Percentiles rank a stretch among this genome's conserved stretches.
These are phyloP conservation scores for Noturus placidus DNA, from an alignment of 2,113 vertebrate genomes.

Conservation along the genomic window DNA sequence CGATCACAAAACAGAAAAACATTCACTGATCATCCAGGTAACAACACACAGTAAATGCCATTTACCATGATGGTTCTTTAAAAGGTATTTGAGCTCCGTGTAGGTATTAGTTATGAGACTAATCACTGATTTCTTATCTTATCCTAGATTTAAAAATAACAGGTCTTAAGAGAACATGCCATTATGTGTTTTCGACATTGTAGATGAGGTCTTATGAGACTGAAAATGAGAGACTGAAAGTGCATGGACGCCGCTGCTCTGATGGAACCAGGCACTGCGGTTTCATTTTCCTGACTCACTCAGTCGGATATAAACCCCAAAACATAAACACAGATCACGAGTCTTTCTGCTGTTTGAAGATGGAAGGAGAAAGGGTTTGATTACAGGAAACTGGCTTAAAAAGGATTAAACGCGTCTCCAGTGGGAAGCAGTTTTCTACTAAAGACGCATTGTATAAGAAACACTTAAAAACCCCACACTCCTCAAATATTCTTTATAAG, in stretches of 20 bases:
- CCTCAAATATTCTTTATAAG: no score
- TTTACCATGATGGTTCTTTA: neutral
- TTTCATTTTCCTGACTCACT: neutral
- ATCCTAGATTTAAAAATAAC: neutral
- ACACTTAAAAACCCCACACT: neutral
- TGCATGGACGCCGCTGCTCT: neutral
- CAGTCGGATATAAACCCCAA: neutral
- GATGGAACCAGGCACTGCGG: neutral
- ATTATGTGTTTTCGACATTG: neutral
- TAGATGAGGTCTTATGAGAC: neutral
- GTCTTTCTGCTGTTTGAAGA: conserved; percentile 4
- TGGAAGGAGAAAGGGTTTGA: neutral
- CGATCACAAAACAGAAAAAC: no score
- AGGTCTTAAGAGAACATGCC: neutral
- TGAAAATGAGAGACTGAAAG: neutral
- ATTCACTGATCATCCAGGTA: no score
- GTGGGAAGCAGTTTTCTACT: neutral
- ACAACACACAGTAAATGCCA: neutral
- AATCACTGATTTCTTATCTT: neutral
- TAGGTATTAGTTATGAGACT: neutral
- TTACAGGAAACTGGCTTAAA: neutral
- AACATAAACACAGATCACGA: neutral
- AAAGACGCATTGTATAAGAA: neutral
- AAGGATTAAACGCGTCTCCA: conserved; percentile 3
- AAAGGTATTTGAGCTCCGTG: neutral